A percentile compares a stretch with the other conserved stretches of the same genome.
Conservation (phyloP, 1,140 invertebrate species). For the Druon quercuslanigerum region DNA sequence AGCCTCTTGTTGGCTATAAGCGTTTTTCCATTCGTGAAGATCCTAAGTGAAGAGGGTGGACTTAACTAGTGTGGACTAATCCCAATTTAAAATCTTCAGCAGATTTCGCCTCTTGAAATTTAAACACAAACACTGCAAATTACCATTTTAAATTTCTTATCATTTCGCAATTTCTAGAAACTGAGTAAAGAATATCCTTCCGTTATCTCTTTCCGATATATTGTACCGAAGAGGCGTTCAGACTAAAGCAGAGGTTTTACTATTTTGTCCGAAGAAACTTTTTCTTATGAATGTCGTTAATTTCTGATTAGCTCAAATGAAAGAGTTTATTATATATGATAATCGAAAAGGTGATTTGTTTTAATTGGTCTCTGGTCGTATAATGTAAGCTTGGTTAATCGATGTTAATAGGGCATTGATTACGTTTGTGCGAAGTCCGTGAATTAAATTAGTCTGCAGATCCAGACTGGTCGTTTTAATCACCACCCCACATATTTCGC, state of each 20-base stretch:
- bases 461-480: conserved; percentile 10
- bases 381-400: not conserved
- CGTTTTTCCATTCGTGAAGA: conserved; percentile 32
- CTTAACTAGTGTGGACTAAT: conserved; percentile 37
- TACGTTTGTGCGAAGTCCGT: conserved; percentile 7
- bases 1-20: conserved; percentile 32
- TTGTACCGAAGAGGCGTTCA: no score
- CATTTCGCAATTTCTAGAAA: not conserved
- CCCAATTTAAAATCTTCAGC: conserved; percentile 31
- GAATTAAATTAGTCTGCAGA: conserved; percentile 22
- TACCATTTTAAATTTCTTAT: not conserved
- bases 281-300: no score
- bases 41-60: conserved; percentile 35
- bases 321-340: not conserved
- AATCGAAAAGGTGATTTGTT: conserved; percentile 5
- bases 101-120: not conserved
- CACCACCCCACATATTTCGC: conserved; percentile 10
- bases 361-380: not conserved
- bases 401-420: conserved; percentile 7
- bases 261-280: no score
- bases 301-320: no score
- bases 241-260: no score
- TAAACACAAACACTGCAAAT: not conserved
- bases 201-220: no score
- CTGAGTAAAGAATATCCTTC: no score